Evolutionary conservation across 2,797 vertebrate genomes (phyloP).

Genomic region (Loris lydekkerianus): DNA sequence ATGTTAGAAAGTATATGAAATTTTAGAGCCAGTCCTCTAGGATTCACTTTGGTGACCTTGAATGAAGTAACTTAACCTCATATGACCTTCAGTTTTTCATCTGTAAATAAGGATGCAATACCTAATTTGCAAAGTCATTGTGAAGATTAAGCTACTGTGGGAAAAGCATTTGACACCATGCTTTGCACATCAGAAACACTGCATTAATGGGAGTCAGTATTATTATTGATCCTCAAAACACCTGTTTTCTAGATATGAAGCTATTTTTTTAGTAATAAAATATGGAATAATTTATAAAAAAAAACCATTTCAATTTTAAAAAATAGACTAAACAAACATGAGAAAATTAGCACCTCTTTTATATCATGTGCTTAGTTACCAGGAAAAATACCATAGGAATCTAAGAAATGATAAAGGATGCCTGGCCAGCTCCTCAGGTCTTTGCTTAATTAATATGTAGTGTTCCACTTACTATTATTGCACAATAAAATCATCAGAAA

Average conservation of each 20-base stretch:
- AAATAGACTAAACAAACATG: not conserved
- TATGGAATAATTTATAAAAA: not conserved
- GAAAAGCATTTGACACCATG: not conserved
- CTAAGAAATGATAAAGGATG: not conserved
- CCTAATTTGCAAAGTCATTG: not conserved
- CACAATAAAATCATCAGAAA: not conserved
- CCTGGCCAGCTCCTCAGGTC: not conserved
- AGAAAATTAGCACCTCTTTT: not conserved
- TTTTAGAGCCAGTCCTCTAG: not conserved
- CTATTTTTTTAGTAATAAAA: not conserved
- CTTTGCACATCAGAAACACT: not conserved
- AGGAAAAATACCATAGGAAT: not conserved
- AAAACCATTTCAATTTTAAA: not conserved
- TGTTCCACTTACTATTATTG: not conserved
- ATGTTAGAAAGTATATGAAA: not conserved
- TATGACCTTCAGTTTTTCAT: not conserved
- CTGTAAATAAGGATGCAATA: not conserved
- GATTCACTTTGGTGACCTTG: not conserved
- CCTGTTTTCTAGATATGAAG: not conserved
- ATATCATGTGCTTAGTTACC: not conserved
- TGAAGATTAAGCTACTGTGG: not conserved
- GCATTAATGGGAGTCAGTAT: not conserved
- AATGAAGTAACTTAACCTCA: not conserved
- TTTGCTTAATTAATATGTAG: not conserved
- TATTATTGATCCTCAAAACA: not conserved